Percentiles rank a stretch among this genome's conserved stretches.
Conservation (phyloP, 2,888 invertebrate genomes). For the Tipula confusa region DNA sequence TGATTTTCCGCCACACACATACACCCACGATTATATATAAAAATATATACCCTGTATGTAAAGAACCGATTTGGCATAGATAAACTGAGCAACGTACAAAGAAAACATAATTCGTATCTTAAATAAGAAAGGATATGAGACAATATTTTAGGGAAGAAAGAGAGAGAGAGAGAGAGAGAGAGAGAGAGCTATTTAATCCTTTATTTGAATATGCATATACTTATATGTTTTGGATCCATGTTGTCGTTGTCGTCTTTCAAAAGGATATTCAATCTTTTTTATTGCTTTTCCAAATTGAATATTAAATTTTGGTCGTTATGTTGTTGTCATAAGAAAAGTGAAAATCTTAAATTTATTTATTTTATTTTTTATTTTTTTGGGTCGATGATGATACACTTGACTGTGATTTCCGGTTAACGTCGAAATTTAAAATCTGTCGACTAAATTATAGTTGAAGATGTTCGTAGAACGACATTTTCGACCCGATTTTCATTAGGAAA, state of each 20-base stretch:
- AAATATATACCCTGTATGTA: neutral
- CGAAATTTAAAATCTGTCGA: neutral
- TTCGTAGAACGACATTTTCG: neutral
- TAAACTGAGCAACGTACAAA: neutral
- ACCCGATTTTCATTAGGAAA: neutral
- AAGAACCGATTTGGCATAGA: neutral
- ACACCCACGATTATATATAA: neutral
- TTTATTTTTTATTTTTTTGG: neutral
- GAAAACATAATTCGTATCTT: neutral
- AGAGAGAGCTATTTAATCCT: neutral
- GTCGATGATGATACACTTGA: neutral
- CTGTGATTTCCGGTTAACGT: slow-evolving; percentile 7
- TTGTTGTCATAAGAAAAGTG: neutral
- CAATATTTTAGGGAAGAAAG: neutral
- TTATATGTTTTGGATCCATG: no score
- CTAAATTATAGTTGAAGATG: neutral
- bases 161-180: no score
- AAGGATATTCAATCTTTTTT: neutral
- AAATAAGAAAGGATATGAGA: neutral
- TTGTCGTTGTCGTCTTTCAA: neutral
- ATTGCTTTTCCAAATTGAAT: neutral
- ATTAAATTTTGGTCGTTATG: neutral
- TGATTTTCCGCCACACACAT: neutral
- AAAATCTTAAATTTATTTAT: neutral
- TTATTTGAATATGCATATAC: neutral